Base-by-base conservation (phyloP, 2,113 vertebrate species). In the Python bivittatus region DNA sequence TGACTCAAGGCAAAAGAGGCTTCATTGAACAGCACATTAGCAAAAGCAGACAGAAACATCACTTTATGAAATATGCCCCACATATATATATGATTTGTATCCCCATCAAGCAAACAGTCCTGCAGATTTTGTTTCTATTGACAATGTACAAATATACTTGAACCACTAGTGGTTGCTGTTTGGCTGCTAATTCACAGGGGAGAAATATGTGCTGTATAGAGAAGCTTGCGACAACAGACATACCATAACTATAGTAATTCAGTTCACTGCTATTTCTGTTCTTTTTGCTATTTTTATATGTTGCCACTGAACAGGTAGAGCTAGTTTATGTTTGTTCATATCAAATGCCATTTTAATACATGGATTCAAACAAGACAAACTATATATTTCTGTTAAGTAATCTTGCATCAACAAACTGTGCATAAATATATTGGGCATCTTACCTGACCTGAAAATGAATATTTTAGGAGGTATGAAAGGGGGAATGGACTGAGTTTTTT, bases 161-260 rank as follows among this genome's bases (percentile, higher is more conserved):
- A 94, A 87, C 91, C 88, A 86, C 94, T 96, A 94, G 93, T 91
- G 88, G 92, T 57, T 94, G 93, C 94, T 94, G 72, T 95, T 96
- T 12, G n/a, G 86, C 92, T 96, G 92, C 90, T 93, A 93, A 93
- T 93, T 93, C 88, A 85, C 86, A 48, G 48, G 79, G 54, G 83
- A 94, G 90, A 96, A 96, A 87, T 92, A 90, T 0, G 0, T 38
- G 20, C 68, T 94, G 84, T 90, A 38, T 38, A 87, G 85, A 93
- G 94, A 95, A 96, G 94, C 89, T 88, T 92, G 92, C 58, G 33
- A 15, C 56, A 56, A 94, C 89, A 94, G 94, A 88, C 0, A 6
- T 0, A 0, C 91, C 91, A 56, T 93, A 95, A 88, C 44, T 93
- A n/a, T n/a, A n/a, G n/a, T n/a, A 93, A 94, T 92, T 94, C 6